phyloP scores from a whole-genome alignment of 1,140 invertebrate species.

The Paraescarpia echinospica region DNA sequence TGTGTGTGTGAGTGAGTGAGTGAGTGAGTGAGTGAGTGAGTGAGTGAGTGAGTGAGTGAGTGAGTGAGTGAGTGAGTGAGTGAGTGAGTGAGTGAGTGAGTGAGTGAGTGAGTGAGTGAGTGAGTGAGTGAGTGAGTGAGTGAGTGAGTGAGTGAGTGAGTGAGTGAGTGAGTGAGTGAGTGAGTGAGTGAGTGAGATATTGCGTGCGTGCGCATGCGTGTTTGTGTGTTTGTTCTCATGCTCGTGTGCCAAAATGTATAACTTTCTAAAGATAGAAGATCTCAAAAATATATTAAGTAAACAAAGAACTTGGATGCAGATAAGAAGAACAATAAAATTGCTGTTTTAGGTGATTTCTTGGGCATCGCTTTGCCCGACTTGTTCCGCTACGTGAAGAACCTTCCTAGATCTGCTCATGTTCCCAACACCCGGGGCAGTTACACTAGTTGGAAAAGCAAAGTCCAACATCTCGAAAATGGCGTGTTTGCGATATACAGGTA shows the following conservation, averaged over 20 bases:
- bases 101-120: too few species aligned
- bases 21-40: not conserved
- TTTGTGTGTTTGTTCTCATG: too few species aligned
- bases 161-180: too few species aligned
- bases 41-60: too few species aligned
- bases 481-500: not conserved
- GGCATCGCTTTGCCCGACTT: constrained; percentile 44
- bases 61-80: too few species aligned
- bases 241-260: too few species aligned
- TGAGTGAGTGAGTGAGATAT: too few species aligned
- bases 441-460: not conserved
- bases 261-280: too few species aligned
- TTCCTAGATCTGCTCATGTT: not conserved
- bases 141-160: too few species aligned
- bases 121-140: too few species aligned
- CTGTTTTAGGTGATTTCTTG: constrained; percentile 43
- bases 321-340: not conserved
- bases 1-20: not conserved
- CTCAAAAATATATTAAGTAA: not conserved
- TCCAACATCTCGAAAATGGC: not conserved
- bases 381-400: constrained; percentile 31
- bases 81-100: too few species aligned
- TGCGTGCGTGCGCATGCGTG: too few species aligned
- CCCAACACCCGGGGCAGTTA: constrained; percentile 10
- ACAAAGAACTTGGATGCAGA: not conserved